Evolutionary conservation across 2,797 vertebrate species (phyloP), one percentile per base, ranked within the genome.

Genomic region (Centroberyx gerrardi): DNA sequence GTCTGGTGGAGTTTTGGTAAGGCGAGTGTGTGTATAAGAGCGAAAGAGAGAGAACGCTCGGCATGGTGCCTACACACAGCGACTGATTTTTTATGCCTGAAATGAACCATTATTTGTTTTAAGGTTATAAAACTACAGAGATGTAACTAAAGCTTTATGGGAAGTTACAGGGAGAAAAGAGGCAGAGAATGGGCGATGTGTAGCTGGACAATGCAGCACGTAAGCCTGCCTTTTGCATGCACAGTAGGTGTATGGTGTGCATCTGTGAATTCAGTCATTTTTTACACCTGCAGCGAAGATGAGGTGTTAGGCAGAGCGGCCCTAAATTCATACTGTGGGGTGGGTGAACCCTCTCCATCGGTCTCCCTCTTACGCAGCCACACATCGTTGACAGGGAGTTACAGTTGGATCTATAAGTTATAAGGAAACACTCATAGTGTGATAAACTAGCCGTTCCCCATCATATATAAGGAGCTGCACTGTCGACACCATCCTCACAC

Each of bases 1-100:
- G 36, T 56, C 66, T 68, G 55, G 38, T 42, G 55, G 28, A 74
- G 48, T 76, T 82, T 75, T 78, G 58, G 62, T 71, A 61, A 61
- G 60, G 6, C 69, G 31, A 71, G 29, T 48, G 62, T 55, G 56
- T 68, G 18, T 59, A 31, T 48, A 18, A 18, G 62, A 46, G 29
- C 3, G 17, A 59, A 60, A 28, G 29, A 48, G 42, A 55, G 29
- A 52, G 53, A 73, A 61, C 40, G 12, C 27, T 54, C 46, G 33
- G 1, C 28, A n/a, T 28, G 12, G 53, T 29, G 58, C 56, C 53
- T 28, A 22, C 22, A n/a, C 38, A 48, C 51, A 51, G 55, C 55
- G 55, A 72, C 42, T 10, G 1, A 31, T 13, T 76, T 68, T 64
- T 78, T 27, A 76, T 18, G 22, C 66, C 51, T 46, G 36, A 68